phyloP scores from a whole-genome alignment of 2,113 vertebrate species.

The Anoplopoma fimbria region DNA sequence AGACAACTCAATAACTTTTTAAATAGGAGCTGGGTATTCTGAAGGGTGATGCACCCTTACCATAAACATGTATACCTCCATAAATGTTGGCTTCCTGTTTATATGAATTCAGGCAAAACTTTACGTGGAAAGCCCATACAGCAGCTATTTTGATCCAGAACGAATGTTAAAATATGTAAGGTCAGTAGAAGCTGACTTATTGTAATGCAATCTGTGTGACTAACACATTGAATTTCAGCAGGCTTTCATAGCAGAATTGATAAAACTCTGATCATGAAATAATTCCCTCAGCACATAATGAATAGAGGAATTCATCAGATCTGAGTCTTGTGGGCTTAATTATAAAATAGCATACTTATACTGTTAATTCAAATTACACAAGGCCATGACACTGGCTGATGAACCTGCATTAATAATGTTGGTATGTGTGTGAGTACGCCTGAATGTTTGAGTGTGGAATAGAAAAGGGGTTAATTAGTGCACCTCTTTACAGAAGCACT shows the following conservation, averaged over 20 bases:
- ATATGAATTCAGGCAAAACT: neutral
- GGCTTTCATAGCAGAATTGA: neutral
- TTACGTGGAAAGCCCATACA: neutral
- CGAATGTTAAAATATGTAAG: neutral
- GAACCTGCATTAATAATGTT: slow-evolving; percentile 37
- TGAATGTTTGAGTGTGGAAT: slow-evolving; percentile 8
- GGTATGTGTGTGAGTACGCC: neutral
- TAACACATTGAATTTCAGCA: neutral
- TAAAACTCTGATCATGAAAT: slow-evolving; percentile 19
- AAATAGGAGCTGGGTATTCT: neutral
- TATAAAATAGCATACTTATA: slow-evolving; percentile 40
- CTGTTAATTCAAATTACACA: slow-evolving; percentile 36
- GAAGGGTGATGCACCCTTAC: neutral
- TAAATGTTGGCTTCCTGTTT: neutral
- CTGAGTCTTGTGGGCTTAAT: slow-evolving; percentile 30
- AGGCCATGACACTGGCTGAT: slow-evolving; percentile 8
- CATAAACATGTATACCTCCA: neutral
- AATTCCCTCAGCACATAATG: neutral
- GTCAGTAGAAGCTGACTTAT: neutral
- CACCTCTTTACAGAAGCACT: slow-evolving; percentile 34
- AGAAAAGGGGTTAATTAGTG: slow-evolving; percentile 49
- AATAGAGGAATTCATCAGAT: slow-evolving; percentile 14
- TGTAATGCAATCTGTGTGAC: slow-evolving; percentile 7
- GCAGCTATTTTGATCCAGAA: neutral
- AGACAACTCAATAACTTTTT: neutral